A percentile compares a stretch with the other conserved stretches of the same genome.
Evolutionary conservation across 2,797 vertebrate genomes (phyloP).

Genomic region (Labeo calbasu): DNA sequence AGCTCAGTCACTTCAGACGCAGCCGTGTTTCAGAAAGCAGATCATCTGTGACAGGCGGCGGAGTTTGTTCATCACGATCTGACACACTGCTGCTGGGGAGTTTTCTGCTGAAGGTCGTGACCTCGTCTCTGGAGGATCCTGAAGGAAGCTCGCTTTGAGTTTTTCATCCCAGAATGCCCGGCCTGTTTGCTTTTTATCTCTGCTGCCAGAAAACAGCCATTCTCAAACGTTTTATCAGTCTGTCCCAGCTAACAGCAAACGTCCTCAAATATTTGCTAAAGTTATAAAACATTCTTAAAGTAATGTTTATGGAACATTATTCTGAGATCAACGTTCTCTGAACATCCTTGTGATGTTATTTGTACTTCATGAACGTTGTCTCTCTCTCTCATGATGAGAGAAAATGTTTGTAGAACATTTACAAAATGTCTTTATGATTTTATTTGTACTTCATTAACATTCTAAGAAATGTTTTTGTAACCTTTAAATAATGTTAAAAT

Average conservation of each 20-base stretch:
- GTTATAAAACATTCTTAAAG: background rate
- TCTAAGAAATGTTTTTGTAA: background rate
- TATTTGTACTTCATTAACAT: background rate
- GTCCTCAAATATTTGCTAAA: background rate
- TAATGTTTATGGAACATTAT: background rate
- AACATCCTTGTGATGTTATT: background rate
- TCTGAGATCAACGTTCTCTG: background rate
- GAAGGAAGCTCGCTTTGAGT: constrained; percentile 14
- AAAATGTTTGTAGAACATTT: background rate
- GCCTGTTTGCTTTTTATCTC: constrained; percentile 20
- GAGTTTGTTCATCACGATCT: background rate
- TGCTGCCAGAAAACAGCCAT: background rate
- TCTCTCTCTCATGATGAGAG: background rate
- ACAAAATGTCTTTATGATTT: background rate
- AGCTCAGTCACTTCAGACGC: background rate
- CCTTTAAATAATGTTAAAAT: background rate
- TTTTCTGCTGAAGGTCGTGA: constrained; percentile 32
- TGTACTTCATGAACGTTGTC: background rate
- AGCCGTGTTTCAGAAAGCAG: background rate
- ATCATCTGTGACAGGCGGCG: background rate
- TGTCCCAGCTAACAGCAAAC: background rate
- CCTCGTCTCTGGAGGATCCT: constrained; percentile 28
- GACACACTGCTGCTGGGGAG: constrained; percentile 5
- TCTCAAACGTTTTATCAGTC: background rate
- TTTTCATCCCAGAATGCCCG: constrained; percentile 5